Percentiles rank a stretch among this genome's conserved stretches.
phyloP scores from a whole-genome alignment of 2,113 vertebrate genomes.

The Phyllostomus discolor region DNA sequence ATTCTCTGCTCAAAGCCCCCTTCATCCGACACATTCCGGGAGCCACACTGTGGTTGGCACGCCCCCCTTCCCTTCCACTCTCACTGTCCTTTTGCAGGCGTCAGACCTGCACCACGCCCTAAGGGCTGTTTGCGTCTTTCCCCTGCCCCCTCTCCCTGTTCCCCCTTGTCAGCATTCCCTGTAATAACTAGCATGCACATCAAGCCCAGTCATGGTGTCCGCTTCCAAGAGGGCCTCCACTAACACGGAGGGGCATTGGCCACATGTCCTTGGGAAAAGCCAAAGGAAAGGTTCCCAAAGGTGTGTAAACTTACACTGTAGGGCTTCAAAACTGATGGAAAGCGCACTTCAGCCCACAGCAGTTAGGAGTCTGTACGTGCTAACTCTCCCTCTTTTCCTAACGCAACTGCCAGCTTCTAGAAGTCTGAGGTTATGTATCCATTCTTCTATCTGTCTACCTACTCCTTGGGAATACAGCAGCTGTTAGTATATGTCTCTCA shows the following conservation, averaged over 20 bases:
- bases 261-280: background rate
- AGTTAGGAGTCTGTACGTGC: background rate
- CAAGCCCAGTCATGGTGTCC: background rate
- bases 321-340: background rate
- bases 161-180: background rate
- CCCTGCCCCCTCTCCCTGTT: background rate
- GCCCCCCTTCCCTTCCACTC: background rate
- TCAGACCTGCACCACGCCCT: too few species aligned
- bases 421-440: background rate
- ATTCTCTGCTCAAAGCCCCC: too few species aligned
- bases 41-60: background rate
- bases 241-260: background rate
- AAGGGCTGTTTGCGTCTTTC: too few species aligned
- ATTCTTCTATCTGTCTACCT: background rate
- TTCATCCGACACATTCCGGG: background rate
- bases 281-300: background rate
- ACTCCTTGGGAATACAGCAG: background rate
- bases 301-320: background rate
- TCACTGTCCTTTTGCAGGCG: too few species aligned
- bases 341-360: background rate
- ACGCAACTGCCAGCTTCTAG: background rate
- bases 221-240: background rate
- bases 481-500: background rate
- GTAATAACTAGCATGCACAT: background rate
- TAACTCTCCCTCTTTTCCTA: background rate